Conservation (phyloP, 2,797 vertebrate genomes). For the Myioborus miniatus region DNA sequence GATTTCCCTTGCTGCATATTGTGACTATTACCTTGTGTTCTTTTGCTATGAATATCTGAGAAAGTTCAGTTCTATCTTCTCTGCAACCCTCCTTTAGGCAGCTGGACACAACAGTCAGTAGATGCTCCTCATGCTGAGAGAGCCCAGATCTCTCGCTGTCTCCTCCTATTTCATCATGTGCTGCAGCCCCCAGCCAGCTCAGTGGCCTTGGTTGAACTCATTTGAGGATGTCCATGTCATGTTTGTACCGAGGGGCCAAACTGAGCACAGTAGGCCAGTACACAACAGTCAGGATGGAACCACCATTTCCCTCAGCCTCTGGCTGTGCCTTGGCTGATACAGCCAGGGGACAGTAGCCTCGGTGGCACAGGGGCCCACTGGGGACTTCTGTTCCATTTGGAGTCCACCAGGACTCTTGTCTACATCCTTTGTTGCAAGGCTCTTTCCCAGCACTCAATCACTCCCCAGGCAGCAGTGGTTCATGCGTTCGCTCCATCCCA, state of each 20-base stretch:
- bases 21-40: neutral
- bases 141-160: neutral
- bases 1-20: neutral
- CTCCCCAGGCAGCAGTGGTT: neutral
- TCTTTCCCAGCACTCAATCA: accelerated
- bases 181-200: neutral
- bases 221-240: neutral
- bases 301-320: neutral
- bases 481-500: neutral
- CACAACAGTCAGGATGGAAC: neutral
- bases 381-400: neutral
- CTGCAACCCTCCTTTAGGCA: neutral
- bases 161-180: neutral
- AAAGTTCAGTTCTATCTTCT: neutral
- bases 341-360: neutral
- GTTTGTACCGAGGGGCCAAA: neutral
- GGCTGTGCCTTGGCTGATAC: neutral
- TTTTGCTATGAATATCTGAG: neutral
- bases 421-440: neutral
- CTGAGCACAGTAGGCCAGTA: neutral
- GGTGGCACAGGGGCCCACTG: neutral
- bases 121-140: neutral
- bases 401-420: neutral
- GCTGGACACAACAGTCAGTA: neutral
- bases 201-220: neutral